phyloP scores from a whole-genome alignment of 2,888 invertebrate species.

The Hyposoter didymator region DNA sequence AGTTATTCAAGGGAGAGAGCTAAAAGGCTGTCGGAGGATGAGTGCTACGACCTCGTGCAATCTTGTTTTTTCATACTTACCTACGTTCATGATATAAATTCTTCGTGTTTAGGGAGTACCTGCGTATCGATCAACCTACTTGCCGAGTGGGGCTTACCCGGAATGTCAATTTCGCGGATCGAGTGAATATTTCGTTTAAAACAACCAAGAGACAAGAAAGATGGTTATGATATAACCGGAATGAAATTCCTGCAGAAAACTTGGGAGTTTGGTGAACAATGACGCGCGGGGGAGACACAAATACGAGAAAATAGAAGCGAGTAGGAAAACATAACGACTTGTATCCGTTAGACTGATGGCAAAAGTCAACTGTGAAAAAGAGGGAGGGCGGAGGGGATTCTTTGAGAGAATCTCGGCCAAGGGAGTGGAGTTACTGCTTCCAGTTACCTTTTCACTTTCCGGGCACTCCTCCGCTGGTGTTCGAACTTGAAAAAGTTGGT shows the following conservation, averaged over 20 bases:
- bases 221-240: neutral
- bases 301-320: slow-evolving; percentile 53
- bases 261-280: slow-evolving; percentile 71
- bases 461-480: slow-evolving; percentile 48
- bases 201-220: slow-evolving; percentile 33
- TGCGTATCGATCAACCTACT: slow-evolving; percentile 17
- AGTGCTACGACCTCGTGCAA: slow-evolving; percentile 39
- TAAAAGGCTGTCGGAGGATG: slow-evolving; percentile 27
- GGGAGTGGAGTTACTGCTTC: slow-evolving; percentile 66
- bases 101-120: neutral
- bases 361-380: slow-evolving; percentile 37
- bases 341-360: slow-evolving; percentile 37
- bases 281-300: slow-evolving; percentile 71
- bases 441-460: slow-evolving; percentile 64
- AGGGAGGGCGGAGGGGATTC: slow-evolving; percentile 52
- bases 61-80: slow-evolving; percentile 58
- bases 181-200: slow-evolving; percentile 60
- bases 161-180: slow-evolving; percentile 42
- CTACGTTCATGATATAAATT: slow-evolving; percentile 51
- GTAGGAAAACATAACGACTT: slow-evolving; percentile 13
- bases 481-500: slow-evolving; percentile 55
- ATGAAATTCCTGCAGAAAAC: slow-evolving; percentile 53
- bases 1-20: slow-evolving; percentile 75
- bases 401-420: slow-evolving; percentile 58
- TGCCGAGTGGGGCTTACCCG: slow-evolving; percentile 25